Evolutionary conservation across 2,113 vertebrate species (phyloP).

Genomic region (Brachyhypopomus gauderio): DNA sequence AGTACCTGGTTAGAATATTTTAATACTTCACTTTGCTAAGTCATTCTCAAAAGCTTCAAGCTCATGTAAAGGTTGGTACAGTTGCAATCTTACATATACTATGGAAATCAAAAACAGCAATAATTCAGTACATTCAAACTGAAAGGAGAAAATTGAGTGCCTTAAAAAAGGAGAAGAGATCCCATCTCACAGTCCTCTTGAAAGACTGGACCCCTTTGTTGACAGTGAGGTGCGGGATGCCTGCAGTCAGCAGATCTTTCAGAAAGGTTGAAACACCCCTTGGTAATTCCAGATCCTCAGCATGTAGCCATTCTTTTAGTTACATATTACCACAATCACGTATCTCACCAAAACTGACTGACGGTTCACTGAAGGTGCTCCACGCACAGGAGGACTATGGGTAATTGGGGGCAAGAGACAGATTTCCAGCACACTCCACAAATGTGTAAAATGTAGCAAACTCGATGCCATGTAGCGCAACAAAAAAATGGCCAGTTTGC

Average conservation of each 20-base stretch:
- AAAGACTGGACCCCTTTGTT: neutral
- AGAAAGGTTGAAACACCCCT: neutral
- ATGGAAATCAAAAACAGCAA: conserved; percentile 18
- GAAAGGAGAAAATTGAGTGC: conserved; percentile 13
- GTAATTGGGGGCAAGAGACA: too few species aligned
- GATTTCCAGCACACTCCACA: too few species aligned
- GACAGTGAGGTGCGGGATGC: neutral
- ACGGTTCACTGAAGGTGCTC: too few species aligned
- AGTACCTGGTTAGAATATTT: neutral
- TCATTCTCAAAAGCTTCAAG: conserved; percentile 7
- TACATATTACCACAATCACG: too few species aligned
- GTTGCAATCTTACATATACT: neutral
- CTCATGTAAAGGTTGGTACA: conserved; percentile 39
- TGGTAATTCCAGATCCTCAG: neutral
- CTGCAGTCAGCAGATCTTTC: neutral
- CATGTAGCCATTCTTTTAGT: too few species aligned
- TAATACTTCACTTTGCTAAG: neutral
- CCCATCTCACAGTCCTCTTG: neutral
- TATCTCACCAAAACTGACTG: too few species aligned
- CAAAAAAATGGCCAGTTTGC: too few species aligned
- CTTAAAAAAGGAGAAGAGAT: neutral
- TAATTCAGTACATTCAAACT: conserved; percentile 20
- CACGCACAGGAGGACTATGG: too few species aligned
- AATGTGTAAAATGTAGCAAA: too few species aligned
- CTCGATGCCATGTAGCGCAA: too few species aligned